Evolutionary conservation across 2,797 vertebrate species (phyloP).

Genomic region (Trichosurus vulpecula): DNA sequence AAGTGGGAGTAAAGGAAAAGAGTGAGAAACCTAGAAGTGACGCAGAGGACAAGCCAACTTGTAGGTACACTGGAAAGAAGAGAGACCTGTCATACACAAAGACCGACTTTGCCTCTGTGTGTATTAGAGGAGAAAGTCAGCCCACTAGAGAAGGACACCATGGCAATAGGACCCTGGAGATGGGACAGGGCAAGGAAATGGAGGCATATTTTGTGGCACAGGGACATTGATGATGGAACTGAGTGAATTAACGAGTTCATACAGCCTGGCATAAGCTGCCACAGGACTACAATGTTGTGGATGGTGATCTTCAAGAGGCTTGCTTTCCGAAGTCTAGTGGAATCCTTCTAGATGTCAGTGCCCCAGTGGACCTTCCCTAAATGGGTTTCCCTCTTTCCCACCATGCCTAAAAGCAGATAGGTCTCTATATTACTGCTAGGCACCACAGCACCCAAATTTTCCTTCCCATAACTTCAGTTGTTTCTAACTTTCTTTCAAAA

Average conservation of each 20-base stretch:
- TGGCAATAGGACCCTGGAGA: background rate
- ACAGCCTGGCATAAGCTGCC: background rate
- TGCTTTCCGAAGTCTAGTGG: background rate
- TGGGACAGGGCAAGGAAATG: background rate
- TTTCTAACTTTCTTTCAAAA: conserved; percentile 45
- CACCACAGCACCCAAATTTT: background rate
- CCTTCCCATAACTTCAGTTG: conserved; percentile 2
- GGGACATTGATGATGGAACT: background rate
- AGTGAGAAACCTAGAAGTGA: background rate
- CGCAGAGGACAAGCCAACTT: background rate
- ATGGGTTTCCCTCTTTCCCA: background rate
- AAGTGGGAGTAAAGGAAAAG: background rate
- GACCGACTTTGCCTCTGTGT: background rate
- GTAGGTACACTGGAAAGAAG: background rate
- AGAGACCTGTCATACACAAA: background rate
- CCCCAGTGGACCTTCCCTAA: background rate
- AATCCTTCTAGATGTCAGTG: background rate
- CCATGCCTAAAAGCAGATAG: background rate
- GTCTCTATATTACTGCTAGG: background rate
- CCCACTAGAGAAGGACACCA: background rate
- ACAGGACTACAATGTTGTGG: background rate
- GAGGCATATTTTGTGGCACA: background rate
- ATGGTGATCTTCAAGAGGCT: background rate
- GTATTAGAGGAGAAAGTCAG: background rate
- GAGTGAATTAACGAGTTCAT: background rate